Evolutionary conservation across 1,140 invertebrate genomes (phyloP).

Genomic region (Drosophila albomicans): DNA sequence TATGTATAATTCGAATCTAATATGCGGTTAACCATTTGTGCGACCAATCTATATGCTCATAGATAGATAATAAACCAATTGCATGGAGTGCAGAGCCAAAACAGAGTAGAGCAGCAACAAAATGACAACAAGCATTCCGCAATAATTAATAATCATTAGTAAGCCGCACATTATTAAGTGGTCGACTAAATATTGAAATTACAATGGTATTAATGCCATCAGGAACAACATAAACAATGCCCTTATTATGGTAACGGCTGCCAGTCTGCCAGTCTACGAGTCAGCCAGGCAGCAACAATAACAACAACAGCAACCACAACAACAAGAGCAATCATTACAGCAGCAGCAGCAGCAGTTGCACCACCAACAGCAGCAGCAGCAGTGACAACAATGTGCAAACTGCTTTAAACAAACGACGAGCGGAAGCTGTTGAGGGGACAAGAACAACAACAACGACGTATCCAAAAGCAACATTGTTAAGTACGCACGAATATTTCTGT

Average conservation of each 20-base stretch:
- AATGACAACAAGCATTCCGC: conserved; percentile 64
- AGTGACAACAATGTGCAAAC: conserved; percentile 76
- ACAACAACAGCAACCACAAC: conserved; percentile 26
- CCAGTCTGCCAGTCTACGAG: conserved; percentile 26
- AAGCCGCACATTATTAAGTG: conserved; percentile 81
- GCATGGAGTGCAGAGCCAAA: background rate
- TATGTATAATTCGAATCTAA: conserved; percentile 55
- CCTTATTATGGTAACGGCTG: conserved; percentile 64
- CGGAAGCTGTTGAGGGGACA: conserved; percentile 39
- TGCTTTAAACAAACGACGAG: conserved; percentile 70
- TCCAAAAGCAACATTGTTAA: conserved; percentile 57
- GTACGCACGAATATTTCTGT: conserved; percentile 1
- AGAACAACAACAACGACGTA: conserved; percentile 27
- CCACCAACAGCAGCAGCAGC: conserved; percentile 16
- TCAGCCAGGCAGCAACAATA: conserved; percentile 25
- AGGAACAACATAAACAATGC: conserved; percentile 79
- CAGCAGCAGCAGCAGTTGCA: conserved; percentile 32
- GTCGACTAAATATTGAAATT: conserved; percentile 83
- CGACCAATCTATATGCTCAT: conserved; percentile 16
- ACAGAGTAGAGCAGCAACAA: conserved; percentile 9
- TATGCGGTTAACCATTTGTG: conserved; percentile 65
- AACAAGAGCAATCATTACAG: conserved; percentile 13
- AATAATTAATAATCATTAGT: conserved; percentile 83
- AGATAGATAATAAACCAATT: conserved; percentile 10
- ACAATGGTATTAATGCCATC: conserved; percentile 75